These are phyloP conservation scores for Menidia beryllina DNA, from an alignment of 2,113 vertebrate genomes.

Conservation along the genomic window DNA sequence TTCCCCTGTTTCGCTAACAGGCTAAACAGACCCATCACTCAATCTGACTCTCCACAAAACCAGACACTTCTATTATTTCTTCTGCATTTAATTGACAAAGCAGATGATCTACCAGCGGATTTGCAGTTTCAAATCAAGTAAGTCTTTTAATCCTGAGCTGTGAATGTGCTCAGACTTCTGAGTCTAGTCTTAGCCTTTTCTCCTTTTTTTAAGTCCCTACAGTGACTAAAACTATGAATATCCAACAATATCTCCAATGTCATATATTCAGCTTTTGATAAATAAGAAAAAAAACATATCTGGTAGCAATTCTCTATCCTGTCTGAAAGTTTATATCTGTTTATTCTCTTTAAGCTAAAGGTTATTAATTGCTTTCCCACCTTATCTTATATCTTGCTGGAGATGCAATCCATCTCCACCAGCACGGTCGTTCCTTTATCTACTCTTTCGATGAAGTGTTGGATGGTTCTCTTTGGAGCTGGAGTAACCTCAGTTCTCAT, in stretches of 20 bases:
- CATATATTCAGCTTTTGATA: conserved; percentile 21
- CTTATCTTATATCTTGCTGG: conserved; percentile 24
- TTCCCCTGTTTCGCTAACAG: conserved; percentile 48
- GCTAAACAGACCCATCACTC: conserved; percentile 48
- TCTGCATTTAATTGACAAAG: conserved; percentile 27
- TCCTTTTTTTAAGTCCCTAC: conserved; percentile 20
- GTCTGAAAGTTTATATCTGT: conserved; percentile 30
- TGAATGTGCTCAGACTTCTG: neutral
- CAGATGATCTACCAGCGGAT: conserved; percentile 16
- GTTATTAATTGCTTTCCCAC: conserved; percentile 34
- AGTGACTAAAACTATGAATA: conserved; percentile 16
- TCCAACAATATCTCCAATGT: neutral
- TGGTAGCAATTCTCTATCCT: conserved; percentile 1
- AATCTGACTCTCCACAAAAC: conserved; percentile 32
- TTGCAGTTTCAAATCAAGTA: conserved; percentile 50
- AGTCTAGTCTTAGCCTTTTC: neutral
- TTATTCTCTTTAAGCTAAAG: conserved; percentile 34
- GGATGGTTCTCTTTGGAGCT: conserved; percentile 29
- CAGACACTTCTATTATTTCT: conserved; percentile 43
- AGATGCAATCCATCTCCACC: conserved; percentile 36
- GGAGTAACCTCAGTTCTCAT: conserved; percentile 9
- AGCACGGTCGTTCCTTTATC: conserved; percentile 31
- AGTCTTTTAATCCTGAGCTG: conserved; percentile 27
- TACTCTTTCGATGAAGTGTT: conserved; percentile 33
- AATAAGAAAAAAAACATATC: conserved; percentile 10